These are phyloP conservation scores for Thunnus thynnus DNA, from an alignment of 2,113 vertebrate species.

Conservation along the genomic window DNA sequence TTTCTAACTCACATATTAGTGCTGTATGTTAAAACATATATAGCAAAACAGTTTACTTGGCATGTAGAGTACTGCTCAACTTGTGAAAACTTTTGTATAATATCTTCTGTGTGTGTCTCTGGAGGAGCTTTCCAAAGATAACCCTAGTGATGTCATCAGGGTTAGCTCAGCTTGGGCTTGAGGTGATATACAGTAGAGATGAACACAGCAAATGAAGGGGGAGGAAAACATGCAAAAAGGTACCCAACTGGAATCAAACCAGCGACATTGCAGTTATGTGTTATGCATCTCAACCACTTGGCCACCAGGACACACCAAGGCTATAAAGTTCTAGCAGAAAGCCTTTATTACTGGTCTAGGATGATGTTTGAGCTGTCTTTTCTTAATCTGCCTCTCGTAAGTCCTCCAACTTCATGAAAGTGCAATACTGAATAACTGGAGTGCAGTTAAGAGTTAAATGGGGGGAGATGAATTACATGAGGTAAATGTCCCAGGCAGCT, in stretches of 20 bases:
- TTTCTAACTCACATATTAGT: background rate
- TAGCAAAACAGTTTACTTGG: background rate
- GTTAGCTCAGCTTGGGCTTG: background rate
- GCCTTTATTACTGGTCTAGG: too few species aligned
- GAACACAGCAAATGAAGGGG: background rate
- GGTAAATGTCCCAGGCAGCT: background rate
- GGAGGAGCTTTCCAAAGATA: background rate
- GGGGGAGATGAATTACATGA: background rate
- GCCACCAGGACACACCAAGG: conserved; percentile 3
- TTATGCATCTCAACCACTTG: background rate
- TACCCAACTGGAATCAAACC: background rate
- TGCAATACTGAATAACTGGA: background rate
- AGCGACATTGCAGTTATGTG: background rate
- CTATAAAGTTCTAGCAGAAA: conserved; percentile 1
- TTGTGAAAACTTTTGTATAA: background rate
- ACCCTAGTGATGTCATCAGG: conserved; percentile 8
- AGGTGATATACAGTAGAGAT: background rate
- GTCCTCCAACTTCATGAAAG: background rate
- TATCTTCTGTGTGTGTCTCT: conserved; percentile 3
- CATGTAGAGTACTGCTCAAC: background rate
- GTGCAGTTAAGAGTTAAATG: conserved; percentile 6
- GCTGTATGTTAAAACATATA: background rate
- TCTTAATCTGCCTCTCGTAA: background rate
- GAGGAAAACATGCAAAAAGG: background rate
- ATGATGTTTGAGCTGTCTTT: background rate